Conservation (phyloP, 30 jellyfish, hydroid and myxozoan species). For the Cassiopea andromeda region DNA sequence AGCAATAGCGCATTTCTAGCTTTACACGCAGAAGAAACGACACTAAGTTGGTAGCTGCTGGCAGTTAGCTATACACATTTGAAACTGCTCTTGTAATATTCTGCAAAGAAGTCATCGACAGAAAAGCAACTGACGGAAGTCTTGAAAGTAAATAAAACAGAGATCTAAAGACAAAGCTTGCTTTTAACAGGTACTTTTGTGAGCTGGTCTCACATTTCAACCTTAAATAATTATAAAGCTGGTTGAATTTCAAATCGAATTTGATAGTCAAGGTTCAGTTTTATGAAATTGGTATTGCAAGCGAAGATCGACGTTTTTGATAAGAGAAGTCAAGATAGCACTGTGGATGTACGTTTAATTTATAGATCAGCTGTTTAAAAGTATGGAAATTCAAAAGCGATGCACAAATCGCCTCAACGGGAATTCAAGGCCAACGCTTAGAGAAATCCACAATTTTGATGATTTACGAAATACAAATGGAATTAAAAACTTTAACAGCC, state of each 20-base stretch:
- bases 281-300: neutral
- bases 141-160: neutral
- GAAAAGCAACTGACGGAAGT: conserved; percentile 1
- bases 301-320: neutral
- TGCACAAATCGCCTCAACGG: neutral
- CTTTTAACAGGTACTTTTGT: conserved; percentile 2
- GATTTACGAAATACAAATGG: neutral
- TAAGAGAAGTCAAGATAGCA: neutral
- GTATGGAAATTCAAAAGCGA: neutral
- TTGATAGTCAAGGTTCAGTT: neutral
- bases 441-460: conserved; percentile 58
- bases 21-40: neutral
- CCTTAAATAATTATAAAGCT: neutral
- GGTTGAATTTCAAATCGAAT: neutral
- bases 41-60: neutral
- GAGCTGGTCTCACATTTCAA: conserved; percentile 16
- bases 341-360: neutral
- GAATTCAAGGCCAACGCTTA: conserved; percentile 38
- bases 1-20: neutral
- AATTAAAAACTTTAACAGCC: neutral
- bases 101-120: neutral
- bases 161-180: neutral
- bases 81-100: neutral
- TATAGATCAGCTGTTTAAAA: neutral
- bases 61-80: neutral